Evolutionary conservation across 2,888 invertebrate species (phyloP).

Genomic region (Cryptocephalus primarius): DNA sequence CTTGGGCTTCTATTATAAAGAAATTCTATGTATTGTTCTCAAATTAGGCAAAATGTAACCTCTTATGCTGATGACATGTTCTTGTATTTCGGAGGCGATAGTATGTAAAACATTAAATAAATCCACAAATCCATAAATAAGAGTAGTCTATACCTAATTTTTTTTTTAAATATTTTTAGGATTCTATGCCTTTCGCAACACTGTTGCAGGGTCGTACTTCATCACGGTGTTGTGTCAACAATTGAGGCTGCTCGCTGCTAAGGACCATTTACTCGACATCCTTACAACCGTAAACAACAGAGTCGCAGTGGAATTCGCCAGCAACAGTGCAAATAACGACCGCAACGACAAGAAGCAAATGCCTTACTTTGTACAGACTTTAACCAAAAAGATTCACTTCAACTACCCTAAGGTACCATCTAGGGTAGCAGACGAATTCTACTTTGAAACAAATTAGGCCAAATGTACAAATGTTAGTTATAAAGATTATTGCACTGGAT

Average conservation of each 20-base stretch:
- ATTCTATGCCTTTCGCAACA: slow-evolving; percentile 46
- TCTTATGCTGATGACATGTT: too few relatives aligned
- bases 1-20: too few relatives aligned
- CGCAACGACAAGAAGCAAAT: slow-evolving; percentile 68
- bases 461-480: too few relatives aligned
- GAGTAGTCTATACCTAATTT: background rate
- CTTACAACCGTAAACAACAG: slow-evolving; percentile 73
- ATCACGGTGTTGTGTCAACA: slow-evolving; percentile 83
- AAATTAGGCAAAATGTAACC: too few relatives aligned
- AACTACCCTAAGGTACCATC: background rate
- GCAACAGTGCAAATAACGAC: slow-evolving; percentile 57
- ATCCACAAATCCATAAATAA: too few relatives aligned
- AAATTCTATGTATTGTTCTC: too few relatives aligned
- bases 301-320: slow-evolving; percentile 84
- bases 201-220: slow-evolving; percentile 88
- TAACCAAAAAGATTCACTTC: slow-evolving; percentile 53
- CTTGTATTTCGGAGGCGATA: too few relatives aligned
- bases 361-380: slow-evolving; percentile 81
- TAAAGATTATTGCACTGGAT: too few relatives aligned
- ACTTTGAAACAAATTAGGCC: too few relatives aligned
- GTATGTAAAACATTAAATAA: too few relatives aligned
- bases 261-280: slow-evolving; percentile 70
- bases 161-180: slow-evolving; percentile 1
- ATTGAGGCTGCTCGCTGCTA: slow-evolving; percentile 57
- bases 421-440: too few relatives aligned